phyloP scores from a whole-genome alignment of 2,113 vertebrate genomes.

The Oncorhynchus tshawytscha region DNA sequence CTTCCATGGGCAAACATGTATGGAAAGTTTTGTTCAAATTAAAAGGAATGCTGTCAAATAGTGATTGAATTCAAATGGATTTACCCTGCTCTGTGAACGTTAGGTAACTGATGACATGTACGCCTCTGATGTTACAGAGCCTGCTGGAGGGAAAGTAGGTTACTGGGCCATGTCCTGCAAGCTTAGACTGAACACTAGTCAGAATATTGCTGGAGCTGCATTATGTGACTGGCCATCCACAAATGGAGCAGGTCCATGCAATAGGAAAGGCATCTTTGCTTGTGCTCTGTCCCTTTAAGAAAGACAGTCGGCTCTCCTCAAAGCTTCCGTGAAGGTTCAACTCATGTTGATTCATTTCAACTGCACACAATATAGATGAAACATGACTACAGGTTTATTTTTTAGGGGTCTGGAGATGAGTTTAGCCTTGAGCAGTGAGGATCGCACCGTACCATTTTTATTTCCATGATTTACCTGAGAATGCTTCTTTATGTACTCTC shows the following conservation, averaged over 20 bases:
- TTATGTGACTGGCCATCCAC: constrained; percentile 83
- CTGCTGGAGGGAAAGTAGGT: constrained; percentile 85
- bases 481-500: neutral
- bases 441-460: neutral
- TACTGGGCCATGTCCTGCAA: constrained; percentile 91
- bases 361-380: constrained; percentile 42
- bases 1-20: too few relatives aligned
- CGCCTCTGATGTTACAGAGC: constrained; percentile 78
- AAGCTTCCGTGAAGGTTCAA: constrained; percentile 59
- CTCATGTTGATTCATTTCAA: constrained; percentile 48
- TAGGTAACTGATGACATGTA: constrained; percentile 83
- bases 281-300: constrained; percentile 67
- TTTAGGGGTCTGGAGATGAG: neutral
- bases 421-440: neutral
- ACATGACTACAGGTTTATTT: constrained; percentile 36
- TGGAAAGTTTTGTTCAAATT: too few relatives aligned
- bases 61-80: too few relatives aligned
- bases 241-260: constrained; percentile 68
- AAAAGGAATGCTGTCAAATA: too few relatives aligned
- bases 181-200: constrained; percentile 84
- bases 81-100: constrained; percentile 50
- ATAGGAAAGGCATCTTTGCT: constrained; percentile 17
- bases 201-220: constrained; percentile 75
- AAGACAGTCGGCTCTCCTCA: constrained; percentile 38
- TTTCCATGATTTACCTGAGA: too few relatives aligned